Conservation (phyloP, 2,888 invertebrate species). For the Trissolcus brochymenae region DNA sequence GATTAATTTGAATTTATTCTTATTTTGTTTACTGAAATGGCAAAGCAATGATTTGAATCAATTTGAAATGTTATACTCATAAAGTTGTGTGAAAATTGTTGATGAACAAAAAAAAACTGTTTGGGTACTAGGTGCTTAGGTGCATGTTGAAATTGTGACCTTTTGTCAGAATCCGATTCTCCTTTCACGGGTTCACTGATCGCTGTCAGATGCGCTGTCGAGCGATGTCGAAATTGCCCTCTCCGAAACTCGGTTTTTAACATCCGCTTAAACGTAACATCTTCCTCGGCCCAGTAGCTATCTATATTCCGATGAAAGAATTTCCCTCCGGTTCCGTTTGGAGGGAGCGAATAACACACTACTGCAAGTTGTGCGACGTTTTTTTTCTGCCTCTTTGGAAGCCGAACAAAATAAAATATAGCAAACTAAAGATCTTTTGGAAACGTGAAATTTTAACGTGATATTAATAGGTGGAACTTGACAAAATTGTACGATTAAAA, state of each 20-base stretch:
- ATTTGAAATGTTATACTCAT: too few species aligned
- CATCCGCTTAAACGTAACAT: slow-evolving; percentile 12
- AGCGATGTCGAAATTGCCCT: slow-evolving; percentile 38
- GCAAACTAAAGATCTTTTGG: too few species aligned
- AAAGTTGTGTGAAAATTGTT: too few species aligned
- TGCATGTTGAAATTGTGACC: slow-evolving; percentile 26
- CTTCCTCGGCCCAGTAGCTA: slow-evolving; percentile 6
- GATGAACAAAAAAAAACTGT: too few species aligned
- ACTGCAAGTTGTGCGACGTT: slow-evolving; percentile 21
- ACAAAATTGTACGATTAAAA: too few species aligned
- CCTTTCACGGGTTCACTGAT: slow-evolving; percentile 55
- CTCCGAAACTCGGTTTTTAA: slow-evolving; percentile 32
- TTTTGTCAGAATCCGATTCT: slow-evolving; percentile 46
- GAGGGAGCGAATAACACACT: slow-evolving; percentile 4
- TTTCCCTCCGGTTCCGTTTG: slow-evolving; percentile 6
- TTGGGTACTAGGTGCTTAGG: too few species aligned
- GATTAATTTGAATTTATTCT: too few species aligned
- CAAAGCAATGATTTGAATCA: too few species aligned
- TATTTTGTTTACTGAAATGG: too few species aligned
- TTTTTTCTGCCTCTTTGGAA: slow-evolving; percentile 25
- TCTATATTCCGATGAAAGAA: slow-evolving; percentile 18
- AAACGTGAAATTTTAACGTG: too few species aligned
- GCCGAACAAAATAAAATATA: too few species aligned
- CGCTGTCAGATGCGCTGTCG: slow-evolving; percentile 30
- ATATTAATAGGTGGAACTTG: too few species aligned